Evolutionary conservation across 2,888 invertebrate species (phyloP).

Genomic region (Rhingia campestris): DNA sequence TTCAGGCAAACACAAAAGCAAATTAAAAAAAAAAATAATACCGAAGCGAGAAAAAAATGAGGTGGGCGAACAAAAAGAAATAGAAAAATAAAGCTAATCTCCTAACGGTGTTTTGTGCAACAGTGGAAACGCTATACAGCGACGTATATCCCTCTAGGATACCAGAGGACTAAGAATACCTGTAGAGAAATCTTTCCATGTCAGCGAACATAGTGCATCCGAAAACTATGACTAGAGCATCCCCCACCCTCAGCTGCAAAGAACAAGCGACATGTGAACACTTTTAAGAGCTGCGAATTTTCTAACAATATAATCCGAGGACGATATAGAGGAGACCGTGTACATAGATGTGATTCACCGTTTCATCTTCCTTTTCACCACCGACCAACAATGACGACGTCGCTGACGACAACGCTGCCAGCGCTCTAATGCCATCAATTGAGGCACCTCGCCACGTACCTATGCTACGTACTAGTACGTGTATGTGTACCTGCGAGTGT

Average conservation of each 20-base stretch:
- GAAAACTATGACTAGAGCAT: conserved; percentile 59
- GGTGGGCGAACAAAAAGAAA: conserved; percentile 16
- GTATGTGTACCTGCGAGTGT: conserved; percentile 5
- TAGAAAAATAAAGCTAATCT: conserved; percentile 68
- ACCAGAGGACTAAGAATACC: conserved; percentile 48
- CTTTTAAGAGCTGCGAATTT: conserved; percentile 73
- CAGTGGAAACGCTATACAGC: conserved; percentile 49
- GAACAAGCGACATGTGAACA: conserved; percentile 68
- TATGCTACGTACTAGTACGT: conserved; percentile 7
- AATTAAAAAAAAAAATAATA: conserved; percentile 58
- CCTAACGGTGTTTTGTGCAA: conserved; percentile 73
- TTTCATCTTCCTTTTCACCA: conserved; percentile 11
- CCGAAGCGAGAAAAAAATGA: conserved; percentile 23
- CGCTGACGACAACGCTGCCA: conserved; percentile 6
- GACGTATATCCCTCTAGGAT: not conserved
- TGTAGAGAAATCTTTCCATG: conserved; percentile 65
- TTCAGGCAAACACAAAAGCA: conserved; percentile 68
- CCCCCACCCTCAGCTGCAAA: conserved; percentile 1
- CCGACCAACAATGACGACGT: not conserved
- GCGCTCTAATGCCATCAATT: conserved; percentile 66
- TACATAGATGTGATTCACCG: conserved; percentile 40
- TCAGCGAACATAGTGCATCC: conserved; percentile 42
- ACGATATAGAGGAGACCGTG: conserved; percentile 19
- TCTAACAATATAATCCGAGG: conserved; percentile 72
- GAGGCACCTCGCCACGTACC: conserved; percentile 36